Evolutionary conservation across 2,113 vertebrate genomes (phyloP).

Genomic region (Protobothrops flavoviridis): DNA sequence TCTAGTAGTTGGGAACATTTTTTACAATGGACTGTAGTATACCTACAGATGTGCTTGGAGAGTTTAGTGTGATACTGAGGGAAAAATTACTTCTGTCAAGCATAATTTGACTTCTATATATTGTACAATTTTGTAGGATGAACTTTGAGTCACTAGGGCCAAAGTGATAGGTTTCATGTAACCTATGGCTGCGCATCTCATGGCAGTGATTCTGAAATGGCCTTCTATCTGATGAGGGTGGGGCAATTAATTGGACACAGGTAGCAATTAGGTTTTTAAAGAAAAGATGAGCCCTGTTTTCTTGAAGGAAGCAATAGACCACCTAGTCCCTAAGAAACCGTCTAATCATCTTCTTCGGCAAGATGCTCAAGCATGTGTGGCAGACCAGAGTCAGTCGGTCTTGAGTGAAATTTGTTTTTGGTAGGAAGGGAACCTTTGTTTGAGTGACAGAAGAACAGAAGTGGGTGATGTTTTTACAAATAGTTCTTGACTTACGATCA

Average conservation of each 20-base stretch:
- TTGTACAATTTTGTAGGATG: not conserved
- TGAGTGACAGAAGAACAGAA: not conserved
- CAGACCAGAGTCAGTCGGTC: not conserved
- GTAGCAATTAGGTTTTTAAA: not conserved
- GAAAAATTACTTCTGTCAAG: not conserved
- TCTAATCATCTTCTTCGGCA: not conserved
- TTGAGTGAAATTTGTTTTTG: not conserved
- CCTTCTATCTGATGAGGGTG: not conserved
- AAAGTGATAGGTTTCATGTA: not conserved
- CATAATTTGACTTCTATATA: not conserved
- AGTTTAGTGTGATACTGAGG: not conserved
- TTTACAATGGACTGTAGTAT: not conserved
- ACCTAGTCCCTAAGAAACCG: not conserved
- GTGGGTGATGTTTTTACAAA: not conserved
- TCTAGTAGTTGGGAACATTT: not conserved
- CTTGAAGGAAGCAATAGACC: not conserved
- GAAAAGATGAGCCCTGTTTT: not conserved
- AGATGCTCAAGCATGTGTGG: not conserved
- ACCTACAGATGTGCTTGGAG: not conserved
- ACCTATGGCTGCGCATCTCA: not conserved
- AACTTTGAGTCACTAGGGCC: not conserved
- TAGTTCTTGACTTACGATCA: not conserved
- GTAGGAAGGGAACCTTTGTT: not conserved
- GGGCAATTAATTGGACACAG: not conserved
- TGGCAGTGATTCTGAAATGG: not conserved